Percentiles rank a stretch among this genome's conserved stretches.
phyloP scores from a whole-genome alignment of 2,113 vertebrate species.

The Pundamilia nyererei region DNA sequence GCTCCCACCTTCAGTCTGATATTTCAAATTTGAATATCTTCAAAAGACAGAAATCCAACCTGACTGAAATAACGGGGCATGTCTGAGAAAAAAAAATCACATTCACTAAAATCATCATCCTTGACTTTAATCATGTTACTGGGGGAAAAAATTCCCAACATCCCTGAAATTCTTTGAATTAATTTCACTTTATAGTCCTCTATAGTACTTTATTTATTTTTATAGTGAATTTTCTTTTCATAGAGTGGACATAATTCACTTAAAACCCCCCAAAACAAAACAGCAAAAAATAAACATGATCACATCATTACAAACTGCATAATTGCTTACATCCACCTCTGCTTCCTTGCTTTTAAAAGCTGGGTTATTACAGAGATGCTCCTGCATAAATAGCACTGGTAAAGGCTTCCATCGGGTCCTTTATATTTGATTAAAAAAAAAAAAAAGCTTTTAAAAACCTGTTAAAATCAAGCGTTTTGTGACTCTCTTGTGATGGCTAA shows the following conservation, averaged over 20 bases:
- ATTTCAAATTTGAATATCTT: background rate
- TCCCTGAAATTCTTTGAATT: background rate
- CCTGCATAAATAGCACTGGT: background rate
- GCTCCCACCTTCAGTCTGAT: background rate
- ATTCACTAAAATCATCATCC: background rate
- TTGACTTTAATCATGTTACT: background rate
- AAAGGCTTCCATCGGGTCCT: background rate
- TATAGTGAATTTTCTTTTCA: background rate
- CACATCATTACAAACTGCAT: background rate
- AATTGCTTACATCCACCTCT: background rate
- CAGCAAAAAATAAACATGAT: background rate
- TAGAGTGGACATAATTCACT: background rate
- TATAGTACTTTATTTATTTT: background rate
- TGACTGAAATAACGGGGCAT: background rate
- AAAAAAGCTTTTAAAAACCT: background rate
- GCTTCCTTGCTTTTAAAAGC: background rate
- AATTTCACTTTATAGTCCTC: background rate
- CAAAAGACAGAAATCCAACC: background rate
- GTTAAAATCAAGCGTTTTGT: constrained; percentile 14
- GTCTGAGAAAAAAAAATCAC: background rate
- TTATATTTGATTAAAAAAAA: background rate
- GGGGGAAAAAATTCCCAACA: accelerated
- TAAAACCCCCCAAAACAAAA: background rate
- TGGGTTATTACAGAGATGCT: background rate
- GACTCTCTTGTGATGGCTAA: background rate